Percentiles rank a stretch among this genome's conserved stretches.
phyloP scores from a whole-genome alignment of 1,140 invertebrate species.

The Drosophila cardini region DNA sequence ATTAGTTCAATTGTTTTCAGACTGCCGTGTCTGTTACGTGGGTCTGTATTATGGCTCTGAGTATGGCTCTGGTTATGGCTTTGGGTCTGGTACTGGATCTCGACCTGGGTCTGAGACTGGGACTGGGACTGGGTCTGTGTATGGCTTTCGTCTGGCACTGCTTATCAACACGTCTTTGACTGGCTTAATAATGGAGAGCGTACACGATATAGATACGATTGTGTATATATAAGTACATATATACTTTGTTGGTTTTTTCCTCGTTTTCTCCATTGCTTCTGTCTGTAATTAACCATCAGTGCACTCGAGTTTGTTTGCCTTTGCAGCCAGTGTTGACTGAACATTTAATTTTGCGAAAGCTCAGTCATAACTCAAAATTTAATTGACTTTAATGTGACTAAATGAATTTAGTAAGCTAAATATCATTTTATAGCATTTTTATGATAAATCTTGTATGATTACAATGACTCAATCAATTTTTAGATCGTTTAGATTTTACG shows the following conservation, averaged over 20 bases:
- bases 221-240: conserved; percentile 8
- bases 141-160: conserved; percentile 29
- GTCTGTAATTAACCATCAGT: conserved; percentile 46
- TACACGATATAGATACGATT: conserved; percentile 55
- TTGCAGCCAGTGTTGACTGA: neutral
- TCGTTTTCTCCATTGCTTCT: neutral
- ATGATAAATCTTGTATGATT: conserved; percentile 13
- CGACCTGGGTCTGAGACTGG: conserved; percentile 34
- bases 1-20: conserved; percentile 77
- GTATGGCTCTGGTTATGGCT: conserved; percentile 9
- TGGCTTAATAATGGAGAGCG: conserved; percentile 62
- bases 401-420: neutral
- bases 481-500: conserved; percentile 25
- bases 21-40: conserved; percentile 47
- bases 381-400: neutral
- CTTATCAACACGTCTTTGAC: conserved; percentile 72
- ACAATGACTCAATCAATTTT: conserved; percentile 10
- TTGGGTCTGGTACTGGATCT: conserved; percentile 6
- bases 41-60: conserved; percentile 34
- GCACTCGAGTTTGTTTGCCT: conserved; percentile 40
- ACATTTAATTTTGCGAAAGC: neutral
- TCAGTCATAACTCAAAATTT: too few species aligned
- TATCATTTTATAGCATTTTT: neutral
- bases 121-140: conserved; percentile 25
- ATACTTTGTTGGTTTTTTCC: conserved; percentile 38